Percentiles rank a stretch among this genome's conserved stretches.
Evolutionary conservation across 2,888 invertebrate genomes (phyloP).

Genomic region (Noctua fimbriata): DNA sequence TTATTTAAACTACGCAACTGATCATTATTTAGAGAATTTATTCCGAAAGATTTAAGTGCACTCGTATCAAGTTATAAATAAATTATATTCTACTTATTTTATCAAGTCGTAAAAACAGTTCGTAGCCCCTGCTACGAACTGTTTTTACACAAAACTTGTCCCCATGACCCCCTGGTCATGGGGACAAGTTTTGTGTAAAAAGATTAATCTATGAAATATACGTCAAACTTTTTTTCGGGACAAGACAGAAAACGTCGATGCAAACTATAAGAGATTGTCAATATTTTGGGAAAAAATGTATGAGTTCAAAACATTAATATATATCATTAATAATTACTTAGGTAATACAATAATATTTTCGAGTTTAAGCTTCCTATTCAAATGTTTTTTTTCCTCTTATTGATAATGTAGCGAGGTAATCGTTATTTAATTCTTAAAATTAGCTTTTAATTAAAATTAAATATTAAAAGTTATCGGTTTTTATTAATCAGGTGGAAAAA

Average conservation of each 20-base stretch:
- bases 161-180: no score
- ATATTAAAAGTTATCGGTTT: background rate
- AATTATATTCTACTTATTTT: no score
- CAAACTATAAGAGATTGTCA: background rate
- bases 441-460: background rate
- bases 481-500: background rate
- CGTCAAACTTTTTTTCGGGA: background rate
- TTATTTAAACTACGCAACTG: no score
- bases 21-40: no score
- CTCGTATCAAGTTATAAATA: no score
- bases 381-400: background rate
- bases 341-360: background rate
- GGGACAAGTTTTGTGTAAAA: background rate
- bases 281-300: background rate
- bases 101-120: no score
- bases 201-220: background rate
- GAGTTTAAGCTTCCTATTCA: background rate
- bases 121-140: no score
- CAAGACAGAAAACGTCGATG: background rate
- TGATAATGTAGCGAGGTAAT: background rate
- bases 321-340: background rate
- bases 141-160: no score
- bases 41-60: no score
- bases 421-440: background rate
- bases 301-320: no score